Evolutionary conservation across 2,888 invertebrate species (phyloP), one percentile per base, ranked within the genome.

Genomic region (Hypselothyrea guttata): DNA sequence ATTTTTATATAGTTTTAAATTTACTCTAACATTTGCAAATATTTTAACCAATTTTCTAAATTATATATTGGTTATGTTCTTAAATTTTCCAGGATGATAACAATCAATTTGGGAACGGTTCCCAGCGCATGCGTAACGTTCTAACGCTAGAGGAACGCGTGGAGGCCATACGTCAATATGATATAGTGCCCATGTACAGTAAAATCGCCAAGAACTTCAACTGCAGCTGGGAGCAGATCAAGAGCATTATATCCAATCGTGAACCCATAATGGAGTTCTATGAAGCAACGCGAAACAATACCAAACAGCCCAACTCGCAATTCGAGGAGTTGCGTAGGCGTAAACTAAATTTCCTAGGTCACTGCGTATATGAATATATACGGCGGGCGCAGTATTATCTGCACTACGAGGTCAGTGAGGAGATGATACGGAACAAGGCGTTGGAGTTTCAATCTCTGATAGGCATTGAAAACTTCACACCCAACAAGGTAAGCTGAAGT

Each of bases 151-250:
- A 88, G 53, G 88, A 89, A 65, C 87, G 88, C 8, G 87, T 89
- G 0, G 84, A 78, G 16, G 89, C 71, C 33, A 89, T 89, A 33
- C 71, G 84, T 2, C 88, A 88, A 22, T 89, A 88, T 54, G 88
- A 89, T 40, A 76, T 85, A 12, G 68, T 82, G 13, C 89, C 89
- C 2, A 87, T 88, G 81, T 89, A 89, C 48, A 89, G 87, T 33
- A 88, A 87, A 59, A 84, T 89, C 5, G 89, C 89, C 0, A 86
- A 86, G 47, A 87, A 84, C 63, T 89, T 89, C 54, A 87, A 88
- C 40, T 89, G 89, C 48, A 88, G 89, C 53, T 88, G 87, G 86
- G 89, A 89, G 47, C 89, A 89, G 71, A 88, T 89, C 46, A 89
- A 88, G 52, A 89, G 84, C 57, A 87, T 89, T 7, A 70, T 89